Evolutionary conservation across 1,140 invertebrate genomes (phyloP), one percentile per base, ranked within the genome.

Genomic region (Saccostrea glomerata): DNA sequence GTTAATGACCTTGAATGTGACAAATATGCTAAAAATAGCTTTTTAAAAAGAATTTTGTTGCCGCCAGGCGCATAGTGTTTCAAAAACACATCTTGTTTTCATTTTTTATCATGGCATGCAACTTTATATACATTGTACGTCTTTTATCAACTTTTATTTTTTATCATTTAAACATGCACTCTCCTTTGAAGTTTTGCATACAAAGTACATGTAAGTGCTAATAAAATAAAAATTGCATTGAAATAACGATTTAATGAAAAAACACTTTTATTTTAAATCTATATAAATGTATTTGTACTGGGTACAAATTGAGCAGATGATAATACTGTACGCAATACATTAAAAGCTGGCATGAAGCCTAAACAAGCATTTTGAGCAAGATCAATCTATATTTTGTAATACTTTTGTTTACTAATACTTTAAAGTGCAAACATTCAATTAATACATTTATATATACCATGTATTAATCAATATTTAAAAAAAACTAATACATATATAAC

Each of bases 301-400:
- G 17, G 58, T 63, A 63, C n/a, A 63, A 63, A 15, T 36, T 77
- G 70, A 77, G 70, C 70, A 77, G 13, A 77, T 30, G 25, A 15
- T 25, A 77, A 77, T 77, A 77, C 70, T 77, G 70, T 13, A 77
- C 36, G 70, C 70, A 25, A 77, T 77, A 77, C 25, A 77, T 77
- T 77, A 30, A 77, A 77, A 77, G 70, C 70, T 77, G 70, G 23
- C 70, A 30, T 17, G 15, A 9, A 36, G 70, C 70, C 70, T 63
- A 30, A 77, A 30, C 55, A 84, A 47, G 47, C 23, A 55, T 13
- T 84, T 84, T 55, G 47, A 58, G 20, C 47, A 84, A 84, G 55
- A 84, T 84, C 30, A 25, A 54, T 47, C 47, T 47, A 47, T 47
- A 47, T 47, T 23, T 23, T 15, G 15, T 84, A 84, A 84, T 84